These are phyloP conservation scores for Alosa alosa DNA, from an alignment of 2,113 vertebrate species.

Conservation along the genomic window DNA sequence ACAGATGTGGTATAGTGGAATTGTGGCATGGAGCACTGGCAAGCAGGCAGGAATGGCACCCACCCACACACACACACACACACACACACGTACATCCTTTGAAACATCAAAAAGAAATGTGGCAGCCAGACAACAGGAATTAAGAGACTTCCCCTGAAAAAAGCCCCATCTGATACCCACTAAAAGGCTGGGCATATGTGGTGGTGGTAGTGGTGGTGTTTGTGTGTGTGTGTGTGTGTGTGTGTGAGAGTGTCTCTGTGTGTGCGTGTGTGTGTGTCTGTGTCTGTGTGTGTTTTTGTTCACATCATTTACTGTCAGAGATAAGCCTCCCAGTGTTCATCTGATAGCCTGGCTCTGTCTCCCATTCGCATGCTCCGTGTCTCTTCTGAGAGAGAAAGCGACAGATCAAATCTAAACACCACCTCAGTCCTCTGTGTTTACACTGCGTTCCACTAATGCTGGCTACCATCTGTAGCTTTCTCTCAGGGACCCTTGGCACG, in stretches of 20 bases:
- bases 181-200: not conserved
- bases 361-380: not conserved
- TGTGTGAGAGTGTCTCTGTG: not conserved
- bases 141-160: not conserved
- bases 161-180: not conserved
- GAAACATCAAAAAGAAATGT: conserved; percentile 8
- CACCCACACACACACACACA: not conserved
- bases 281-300: not conserved
- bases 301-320: conserved; percentile 1
- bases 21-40: not conserved
- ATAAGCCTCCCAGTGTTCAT: conserved; percentile 8
- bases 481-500: not conserved
- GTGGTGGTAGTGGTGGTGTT: not conserved
- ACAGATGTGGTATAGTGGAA: not conserved
- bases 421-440: not conserved
- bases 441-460: not conserved
- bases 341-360: not conserved
- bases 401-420: not conserved
- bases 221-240: not conserved
- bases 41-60: not conserved
- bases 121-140: not conserved
- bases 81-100: not conserved
- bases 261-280: not conserved
- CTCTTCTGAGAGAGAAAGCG: not conserved
- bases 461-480: not conserved